A percentile compares a stretch with the other conserved stretches of the same genome.
phyloP scores from a whole-genome alignment of 1,140 invertebrate species.

The Littorina saxatilis region DNA sequence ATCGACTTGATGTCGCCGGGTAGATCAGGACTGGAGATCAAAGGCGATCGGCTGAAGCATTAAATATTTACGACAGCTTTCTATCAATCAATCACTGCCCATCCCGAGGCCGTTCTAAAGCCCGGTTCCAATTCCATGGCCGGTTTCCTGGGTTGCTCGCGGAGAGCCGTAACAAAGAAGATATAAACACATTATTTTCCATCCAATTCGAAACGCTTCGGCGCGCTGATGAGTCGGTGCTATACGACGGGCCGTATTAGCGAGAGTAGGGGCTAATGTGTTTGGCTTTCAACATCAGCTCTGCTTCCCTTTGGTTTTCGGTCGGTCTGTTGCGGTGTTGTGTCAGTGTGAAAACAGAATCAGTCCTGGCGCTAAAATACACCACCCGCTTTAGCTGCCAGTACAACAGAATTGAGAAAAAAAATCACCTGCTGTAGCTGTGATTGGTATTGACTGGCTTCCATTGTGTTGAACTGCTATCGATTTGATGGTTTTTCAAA shows the following conservation, averaged over 20 bases:
- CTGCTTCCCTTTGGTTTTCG: no score
- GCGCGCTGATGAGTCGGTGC: slow-evolving; percentile 29
- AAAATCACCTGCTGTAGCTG: no score
- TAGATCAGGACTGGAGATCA: slow-evolving; percentile 6
- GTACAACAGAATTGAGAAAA: no score
- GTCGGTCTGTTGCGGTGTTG: no score
- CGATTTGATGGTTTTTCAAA: no score
- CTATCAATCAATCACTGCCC: slow-evolving; percentile 29
- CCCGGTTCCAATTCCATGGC: no score
- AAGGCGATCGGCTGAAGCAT: slow-evolving; percentile 25
- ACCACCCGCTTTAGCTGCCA: no score
- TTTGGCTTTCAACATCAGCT: slow-evolving; percentile 25
- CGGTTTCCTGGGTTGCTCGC: background rate
- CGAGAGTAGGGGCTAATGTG: slow-evolving; percentile 34
- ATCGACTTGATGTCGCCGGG: no score
- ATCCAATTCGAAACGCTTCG: slow-evolving; percentile 41
- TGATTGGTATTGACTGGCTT: no score
- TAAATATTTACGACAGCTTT: slow-evolving; percentile 38
- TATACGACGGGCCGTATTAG: slow-evolving; percentile 11
- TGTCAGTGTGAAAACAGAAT: no score
- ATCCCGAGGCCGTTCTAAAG: background rate
- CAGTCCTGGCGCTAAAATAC: no score
- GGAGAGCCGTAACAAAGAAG: slow-evolving; percentile 33
- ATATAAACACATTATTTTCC: slow-evolving; percentile 44
- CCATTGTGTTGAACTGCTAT: no score